phyloP scores from a whole-genome alignment of 2,888 invertebrate species.

The Limenitis camilla region DNA sequence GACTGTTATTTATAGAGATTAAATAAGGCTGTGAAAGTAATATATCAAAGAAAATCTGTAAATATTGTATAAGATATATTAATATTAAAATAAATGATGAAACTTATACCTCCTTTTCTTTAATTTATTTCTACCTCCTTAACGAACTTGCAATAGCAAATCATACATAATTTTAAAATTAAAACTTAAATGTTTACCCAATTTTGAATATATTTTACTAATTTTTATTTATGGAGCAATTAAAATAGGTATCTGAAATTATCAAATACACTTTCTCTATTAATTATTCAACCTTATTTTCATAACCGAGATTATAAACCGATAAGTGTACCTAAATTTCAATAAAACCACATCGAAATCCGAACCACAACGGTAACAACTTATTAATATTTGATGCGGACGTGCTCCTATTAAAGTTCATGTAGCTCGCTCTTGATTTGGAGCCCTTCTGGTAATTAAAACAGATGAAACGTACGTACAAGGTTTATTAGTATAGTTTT shows the following conservation, averaged over 20 bases:
- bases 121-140: no score
- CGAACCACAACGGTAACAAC: slow-evolving; percentile 13
- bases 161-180: no score
- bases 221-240: no score
- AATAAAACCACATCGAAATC: background rate
- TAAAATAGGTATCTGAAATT: no score
- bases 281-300: no score
- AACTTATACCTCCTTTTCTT: background rate
- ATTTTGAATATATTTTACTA: no score
- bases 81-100: background rate
- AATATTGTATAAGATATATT: background rate
- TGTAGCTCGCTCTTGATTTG: slow-evolving; percentile 13
- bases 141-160: no score
- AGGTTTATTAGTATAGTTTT: slow-evolving; percentile 12
- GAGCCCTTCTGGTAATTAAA: slow-evolving; percentile 19
- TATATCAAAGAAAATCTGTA: slow-evolving; percentile 16
- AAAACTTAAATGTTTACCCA: no score
- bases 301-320: no score
- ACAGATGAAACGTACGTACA: slow-evolving; percentile 13
- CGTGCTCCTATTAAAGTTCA: slow-evolving; percentile 11
- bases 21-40: slow-evolving; percentile 28
- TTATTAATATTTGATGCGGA: slow-evolving; percentile 11
- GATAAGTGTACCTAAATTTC: no score
- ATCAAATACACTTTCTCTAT: no score
- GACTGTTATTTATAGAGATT: slow-evolving; percentile 1